phyloP scores from a whole-genome alignment of 2,888 invertebrate species.

The Boloria selene region DNA sequence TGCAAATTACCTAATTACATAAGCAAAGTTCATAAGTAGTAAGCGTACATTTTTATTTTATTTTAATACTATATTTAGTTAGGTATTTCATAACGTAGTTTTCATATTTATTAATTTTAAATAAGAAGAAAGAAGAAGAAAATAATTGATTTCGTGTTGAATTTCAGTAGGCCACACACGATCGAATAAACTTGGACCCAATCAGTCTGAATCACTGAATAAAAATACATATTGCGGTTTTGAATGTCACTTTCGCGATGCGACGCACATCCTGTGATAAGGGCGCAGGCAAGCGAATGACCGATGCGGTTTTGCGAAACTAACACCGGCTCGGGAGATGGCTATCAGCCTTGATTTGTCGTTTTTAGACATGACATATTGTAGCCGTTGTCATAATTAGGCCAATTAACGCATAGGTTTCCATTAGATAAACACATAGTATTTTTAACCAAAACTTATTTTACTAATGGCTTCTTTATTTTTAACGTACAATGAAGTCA shows the following conservation, averaged over 20 bases:
- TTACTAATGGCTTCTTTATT: neutral
- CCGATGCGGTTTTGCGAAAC: constrained; percentile 49
- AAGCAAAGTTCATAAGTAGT: too few species aligned
- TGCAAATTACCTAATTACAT: neutral
- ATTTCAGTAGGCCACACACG: constrained; percentile 12
- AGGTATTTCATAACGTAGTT: neutral
- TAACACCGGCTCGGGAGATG: constrained; percentile 32
- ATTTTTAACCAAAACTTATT: neutral
- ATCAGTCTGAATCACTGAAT: constrained; percentile 23
- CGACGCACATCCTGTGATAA: constrained; percentile 51
- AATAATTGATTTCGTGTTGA: neutral
- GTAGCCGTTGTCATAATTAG: neutral
- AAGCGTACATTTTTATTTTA: too few species aligned
- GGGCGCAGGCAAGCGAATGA: constrained; percentile 48
- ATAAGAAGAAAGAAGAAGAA: neutral
- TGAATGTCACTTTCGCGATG: constrained; percentile 39
- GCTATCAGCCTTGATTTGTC: neutral
- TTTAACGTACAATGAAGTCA: too few species aligned
- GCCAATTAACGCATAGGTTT: neutral
- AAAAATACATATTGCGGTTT: constrained; percentile 35
- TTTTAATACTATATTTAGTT: too few species aligned
- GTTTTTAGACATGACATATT: neutral
- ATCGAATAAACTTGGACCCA: neutral
- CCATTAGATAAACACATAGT: neutral
- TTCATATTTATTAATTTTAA: neutral